phyloP scores from a whole-genome alignment of 2,888 invertebrate genomes.

The Cancer borealis region DNA sequence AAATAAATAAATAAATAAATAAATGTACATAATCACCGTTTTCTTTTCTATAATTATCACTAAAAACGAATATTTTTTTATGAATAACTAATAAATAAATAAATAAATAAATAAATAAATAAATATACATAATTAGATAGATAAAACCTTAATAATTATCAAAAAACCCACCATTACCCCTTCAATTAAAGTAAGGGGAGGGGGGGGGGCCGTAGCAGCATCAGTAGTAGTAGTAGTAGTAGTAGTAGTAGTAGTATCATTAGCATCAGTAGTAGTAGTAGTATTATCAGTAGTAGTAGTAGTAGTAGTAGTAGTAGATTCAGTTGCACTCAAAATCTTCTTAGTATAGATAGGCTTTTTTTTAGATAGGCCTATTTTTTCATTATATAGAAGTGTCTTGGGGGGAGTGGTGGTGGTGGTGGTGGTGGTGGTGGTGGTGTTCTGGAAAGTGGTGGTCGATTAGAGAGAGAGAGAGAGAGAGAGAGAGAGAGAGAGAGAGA shows the following conservation, averaged over 20 bases:
- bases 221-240: neutral
- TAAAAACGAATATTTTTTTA: too few relatives aligned
- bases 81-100: too few relatives aligned
- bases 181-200: neutral
- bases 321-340: neutral
- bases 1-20: too few relatives aligned
- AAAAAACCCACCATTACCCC: neutral
- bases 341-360: neutral
- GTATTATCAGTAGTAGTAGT: neutral
- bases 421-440: neutral
- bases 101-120: too few relatives aligned
- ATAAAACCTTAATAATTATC: neutral
- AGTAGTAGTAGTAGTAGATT: neutral
- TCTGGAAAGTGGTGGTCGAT: neutral
- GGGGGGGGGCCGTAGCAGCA: slow-evolving; percentile 44
- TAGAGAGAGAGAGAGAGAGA: neutral
- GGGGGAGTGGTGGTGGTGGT: neutral
- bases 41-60: too few relatives aligned
- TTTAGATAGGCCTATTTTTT: neutral
- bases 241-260: neutral
- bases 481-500: slow-evolving; percentile 42
- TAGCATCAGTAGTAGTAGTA: neutral
- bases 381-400: neutral
- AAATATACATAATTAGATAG: too few relatives aligned
- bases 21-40: too few relatives aligned